phyloP scores from a whole-genome alignment of 1,140 invertebrate species.

The Kradibia gibbosae region DNA sequence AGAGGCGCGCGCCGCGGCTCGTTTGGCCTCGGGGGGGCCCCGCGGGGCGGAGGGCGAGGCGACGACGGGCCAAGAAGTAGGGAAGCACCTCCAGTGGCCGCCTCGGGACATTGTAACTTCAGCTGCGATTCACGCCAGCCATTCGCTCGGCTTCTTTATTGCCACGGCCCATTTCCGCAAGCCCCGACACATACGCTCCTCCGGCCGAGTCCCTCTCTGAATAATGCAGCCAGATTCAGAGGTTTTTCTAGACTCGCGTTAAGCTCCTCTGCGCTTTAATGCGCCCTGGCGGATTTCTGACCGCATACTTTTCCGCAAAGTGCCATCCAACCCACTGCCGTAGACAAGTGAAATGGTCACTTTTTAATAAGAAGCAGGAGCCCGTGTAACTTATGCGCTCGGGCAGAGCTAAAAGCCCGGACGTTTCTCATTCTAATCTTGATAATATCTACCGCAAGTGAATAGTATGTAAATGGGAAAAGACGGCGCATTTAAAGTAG shows the following conservation, averaged over 20 bases:
- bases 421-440: neutral
- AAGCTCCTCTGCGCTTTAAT: conserved; percentile 11
- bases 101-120: neutral
- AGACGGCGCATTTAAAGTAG: no score
- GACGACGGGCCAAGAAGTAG: neutral
- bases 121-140: neutral
- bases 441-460: neutral
- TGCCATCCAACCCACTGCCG: neutral
- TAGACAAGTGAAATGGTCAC: neutral
- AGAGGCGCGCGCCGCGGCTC: neutral
- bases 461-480: neutral
- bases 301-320: neutral
- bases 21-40: neutral
- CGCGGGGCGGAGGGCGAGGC: neutral
- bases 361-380: neutral
- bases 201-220: neutral
- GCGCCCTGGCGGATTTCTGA: neutral
- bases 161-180: neutral
- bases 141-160: no score
- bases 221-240: neutral
- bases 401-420: neutral
- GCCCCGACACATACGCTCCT: neutral
- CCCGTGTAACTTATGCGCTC: neutral
- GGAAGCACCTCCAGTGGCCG: conserved; percentile 9
- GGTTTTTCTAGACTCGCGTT: neutral